Conservation (phyloP, 1,140 invertebrate species). For the Conus betulinus region DNA sequence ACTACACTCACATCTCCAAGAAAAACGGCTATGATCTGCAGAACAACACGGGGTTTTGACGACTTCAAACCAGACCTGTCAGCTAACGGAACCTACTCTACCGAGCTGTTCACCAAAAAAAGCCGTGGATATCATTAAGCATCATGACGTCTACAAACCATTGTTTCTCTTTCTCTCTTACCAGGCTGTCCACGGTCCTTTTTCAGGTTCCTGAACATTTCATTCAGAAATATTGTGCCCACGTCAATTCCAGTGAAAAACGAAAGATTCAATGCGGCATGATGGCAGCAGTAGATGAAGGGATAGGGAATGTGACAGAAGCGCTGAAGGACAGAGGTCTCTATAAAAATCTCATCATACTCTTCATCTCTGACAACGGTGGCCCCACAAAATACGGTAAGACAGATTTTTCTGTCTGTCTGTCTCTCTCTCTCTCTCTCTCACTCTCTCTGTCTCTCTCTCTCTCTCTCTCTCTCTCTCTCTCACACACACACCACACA, state of each 20-base stretch:
- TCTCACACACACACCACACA: too few relatives aligned
- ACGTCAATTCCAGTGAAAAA: neutral
- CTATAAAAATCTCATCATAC: neutral
- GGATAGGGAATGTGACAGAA: conserved; percentile 53
- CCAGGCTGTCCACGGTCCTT: conserved; percentile 56
- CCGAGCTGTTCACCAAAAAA: neutral
- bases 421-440: too few relatives aligned
- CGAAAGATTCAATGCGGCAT: conserved; percentile 44
- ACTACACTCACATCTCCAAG: conserved; percentile 53
- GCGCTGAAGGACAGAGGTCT: conserved; percentile 32
- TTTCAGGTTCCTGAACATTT: conserved; percentile 67
- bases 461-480: too few relatives aligned
- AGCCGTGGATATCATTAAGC: neutral
- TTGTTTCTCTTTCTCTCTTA: conserved; percentile 58
- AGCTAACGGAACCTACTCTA: neutral
- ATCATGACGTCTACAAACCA: conserved; percentile 25
- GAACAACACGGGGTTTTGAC: conserved; percentile 28
- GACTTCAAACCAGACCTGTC: neutral
- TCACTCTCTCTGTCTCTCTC: too few relatives aligned
- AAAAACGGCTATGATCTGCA: conserved; percentile 54
- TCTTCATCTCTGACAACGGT: neutral
- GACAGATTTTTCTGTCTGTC: neutral
- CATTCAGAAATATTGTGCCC: conserved; percentile 23
- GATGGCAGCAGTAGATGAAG: conserved; percentile 60
- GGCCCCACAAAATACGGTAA: neutral